Evolutionary conservation across 2,113 vertebrate genomes (phyloP).

Genomic region (Pygoscelis adeliae): DNA sequence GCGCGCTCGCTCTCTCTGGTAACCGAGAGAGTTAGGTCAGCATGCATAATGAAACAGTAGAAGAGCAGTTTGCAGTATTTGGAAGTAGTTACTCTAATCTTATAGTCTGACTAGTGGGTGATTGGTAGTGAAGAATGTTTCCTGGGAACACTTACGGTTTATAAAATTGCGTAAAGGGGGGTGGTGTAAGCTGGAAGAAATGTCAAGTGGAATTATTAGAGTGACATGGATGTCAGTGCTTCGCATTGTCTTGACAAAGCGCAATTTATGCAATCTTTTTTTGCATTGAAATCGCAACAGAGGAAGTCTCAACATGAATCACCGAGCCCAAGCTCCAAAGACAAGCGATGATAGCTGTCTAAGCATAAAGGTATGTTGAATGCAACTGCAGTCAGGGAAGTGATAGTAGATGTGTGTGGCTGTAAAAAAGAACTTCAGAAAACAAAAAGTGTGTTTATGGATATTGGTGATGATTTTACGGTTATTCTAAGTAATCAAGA

Average conservation of each 20-base stretch:
- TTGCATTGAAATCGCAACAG: background rate
- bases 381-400: background rate
- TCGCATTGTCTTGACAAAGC: background rate
- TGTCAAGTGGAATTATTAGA: background rate
- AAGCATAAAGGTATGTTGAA: constrained; percentile 76
- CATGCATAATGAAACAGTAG: no score
- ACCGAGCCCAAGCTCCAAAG: constrained; percentile 69
- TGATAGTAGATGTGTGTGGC: background rate
- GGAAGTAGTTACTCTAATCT: no score
- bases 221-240: background rate
- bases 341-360: constrained; percentile 72
- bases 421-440: background rate
- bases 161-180: background rate
- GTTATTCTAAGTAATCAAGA: background rate
- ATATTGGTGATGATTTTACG: background rate
- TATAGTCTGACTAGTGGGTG: no score
- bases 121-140: no score
- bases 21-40: no score
- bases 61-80: no score
- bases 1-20: no score
- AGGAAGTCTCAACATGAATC: constrained; percentile 73
- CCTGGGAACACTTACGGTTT: background rate
- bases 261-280: background rate
- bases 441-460: background rate
- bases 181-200: background rate